These are phyloP conservation scores for Microcebus lehilahytsara DNA, from an alignment of 2,113 vertebrate genomes.

Conservation along the genomic window DNA sequence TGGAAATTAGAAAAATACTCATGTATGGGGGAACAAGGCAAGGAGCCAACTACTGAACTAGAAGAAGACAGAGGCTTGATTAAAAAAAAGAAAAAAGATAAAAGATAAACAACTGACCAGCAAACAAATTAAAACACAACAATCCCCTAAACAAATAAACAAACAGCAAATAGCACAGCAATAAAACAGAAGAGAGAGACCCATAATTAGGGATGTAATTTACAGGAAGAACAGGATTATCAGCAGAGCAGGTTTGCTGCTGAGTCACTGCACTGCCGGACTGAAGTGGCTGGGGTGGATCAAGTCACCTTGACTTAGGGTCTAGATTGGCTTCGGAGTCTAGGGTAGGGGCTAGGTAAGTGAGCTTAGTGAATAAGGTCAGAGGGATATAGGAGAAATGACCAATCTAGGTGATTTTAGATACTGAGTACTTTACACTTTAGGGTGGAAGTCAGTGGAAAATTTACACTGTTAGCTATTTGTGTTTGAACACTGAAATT, in stretches of 20 bases:
- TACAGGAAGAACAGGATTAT: background rate
- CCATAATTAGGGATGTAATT: background rate
- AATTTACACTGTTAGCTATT: background rate
- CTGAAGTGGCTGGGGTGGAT: background rate
- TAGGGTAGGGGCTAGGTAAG: background rate
- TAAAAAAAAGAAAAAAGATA: background rate
- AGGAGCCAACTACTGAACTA: background rate
- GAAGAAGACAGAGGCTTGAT: background rate
- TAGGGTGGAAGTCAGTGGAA: background rate
- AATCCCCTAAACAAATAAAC: background rate
- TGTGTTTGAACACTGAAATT: constrained; percentile 7
- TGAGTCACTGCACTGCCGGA: background rate
- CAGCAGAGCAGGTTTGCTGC: background rate
- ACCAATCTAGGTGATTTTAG: background rate
- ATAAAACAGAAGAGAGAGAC: background rate
- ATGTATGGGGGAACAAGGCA: background rate
- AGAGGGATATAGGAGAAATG: background rate
- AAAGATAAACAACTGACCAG: background rate
- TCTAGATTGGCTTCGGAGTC: background rate
- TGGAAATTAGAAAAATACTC: background rate
- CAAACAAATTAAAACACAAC: background rate
- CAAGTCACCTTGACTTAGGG: background rate
- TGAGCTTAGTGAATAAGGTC: background rate
- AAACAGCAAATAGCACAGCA: background rate
- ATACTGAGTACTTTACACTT: background rate